Base-by-base conservation (phyloP, 2,113 vertebrate species). In the Poeciliopsis occidentalis region DNA sequence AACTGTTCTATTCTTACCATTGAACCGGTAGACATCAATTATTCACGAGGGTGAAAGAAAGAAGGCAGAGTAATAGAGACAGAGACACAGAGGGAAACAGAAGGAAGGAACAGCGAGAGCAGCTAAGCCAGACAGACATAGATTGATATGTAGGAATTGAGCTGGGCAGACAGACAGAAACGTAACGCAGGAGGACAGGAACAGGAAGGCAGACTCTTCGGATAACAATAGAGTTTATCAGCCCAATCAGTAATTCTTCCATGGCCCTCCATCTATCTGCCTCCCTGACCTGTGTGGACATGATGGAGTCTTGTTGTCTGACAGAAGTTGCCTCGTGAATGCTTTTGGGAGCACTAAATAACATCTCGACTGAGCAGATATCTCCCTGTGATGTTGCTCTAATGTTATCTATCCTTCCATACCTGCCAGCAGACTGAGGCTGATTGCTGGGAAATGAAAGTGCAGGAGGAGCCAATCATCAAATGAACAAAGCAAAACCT, bases 1-100 rank as follows among this genome's bases (percentile, higher is more conserved):
- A 89, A 89, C 79, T 89, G 85, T 93, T 93, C 94, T 93, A 94
- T 94, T 94, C 90, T 92, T 93, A 93, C 91, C 89, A 89, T 83
- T 70, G 84, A 89, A 93, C 91, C 89, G 82, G 89, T 82, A 91
- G 89, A 83, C 91, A 94, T 95, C 87, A 94, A 95, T 94, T 94
- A 95, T 94, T 94, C 89, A 95, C 78, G 77, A 83, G 86, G 39
- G 81, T 71, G 78, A 87, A 90, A 80, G 87, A 88, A 88, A 86
- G 81, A 76, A 82, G 75, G 88, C 69, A 82, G 77, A 69, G 88
- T 81, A 91, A 90, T 76, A 82, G 86, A 89, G 89, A 82, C 81
- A 85, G 77, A 84, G 83, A 87, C 77, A 83, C 81, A 84, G 85
- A 80, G 76, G 78, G 71, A 86, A 88, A 82, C 69, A 84, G 82